phyloP scores from a whole-genome alignment of 1,140 invertebrate species.

The Pseudomyrmex gracilis region DNA sequence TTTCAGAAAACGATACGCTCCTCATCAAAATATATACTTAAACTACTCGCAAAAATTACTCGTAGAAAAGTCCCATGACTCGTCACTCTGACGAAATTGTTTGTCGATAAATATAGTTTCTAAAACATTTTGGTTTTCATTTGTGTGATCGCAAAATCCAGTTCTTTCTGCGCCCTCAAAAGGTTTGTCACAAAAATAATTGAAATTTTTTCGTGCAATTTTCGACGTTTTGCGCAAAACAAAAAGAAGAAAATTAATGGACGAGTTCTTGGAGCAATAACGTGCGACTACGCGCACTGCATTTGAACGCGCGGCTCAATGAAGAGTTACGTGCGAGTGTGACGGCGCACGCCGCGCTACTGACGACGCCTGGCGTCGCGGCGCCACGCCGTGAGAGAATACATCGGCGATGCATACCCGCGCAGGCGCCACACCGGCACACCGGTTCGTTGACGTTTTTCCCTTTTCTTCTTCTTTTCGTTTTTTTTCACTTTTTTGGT shows the following conservation, averaged over 20 bases:
- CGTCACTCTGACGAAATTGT: slow-evolving; percentile 17
- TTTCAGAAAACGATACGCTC: not conserved
- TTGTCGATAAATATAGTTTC: slow-evolving; percentile 8
- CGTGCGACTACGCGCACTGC: slow-evolving; percentile 62
- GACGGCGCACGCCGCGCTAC: slow-evolving; percentile 85
- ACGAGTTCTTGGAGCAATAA: slow-evolving; percentile 5
- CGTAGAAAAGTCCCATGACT: not conserved
- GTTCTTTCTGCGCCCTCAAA: not conserved
- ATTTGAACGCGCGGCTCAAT: slow-evolving; percentile 65
- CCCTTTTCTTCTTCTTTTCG: slow-evolving; percentile 32
- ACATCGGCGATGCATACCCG: slow-evolving; percentile 67
- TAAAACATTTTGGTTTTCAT: not conserved
- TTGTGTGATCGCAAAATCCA: not conserved
- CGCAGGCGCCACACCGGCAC: slow-evolving; percentile 77
- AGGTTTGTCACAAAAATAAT: not conserved
- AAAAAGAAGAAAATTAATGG: not conserved
- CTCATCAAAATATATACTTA: not conserved
- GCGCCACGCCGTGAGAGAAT: slow-evolving; percentile 69
- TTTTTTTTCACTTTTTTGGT: slow-evolving; percentile 13
- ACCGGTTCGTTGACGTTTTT: slow-evolving; percentile 58
- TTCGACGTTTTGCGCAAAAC: not conserved
- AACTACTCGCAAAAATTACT: slow-evolving; percentile 1
- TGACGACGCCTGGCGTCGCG: slow-evolving; percentile 81
- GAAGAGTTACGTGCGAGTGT: slow-evolving; percentile 80
- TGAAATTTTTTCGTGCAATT: not conserved